phyloP scores from a whole-genome alignment of 2,888 invertebrate species.

The Scaptomyza polygonia region DNA sequence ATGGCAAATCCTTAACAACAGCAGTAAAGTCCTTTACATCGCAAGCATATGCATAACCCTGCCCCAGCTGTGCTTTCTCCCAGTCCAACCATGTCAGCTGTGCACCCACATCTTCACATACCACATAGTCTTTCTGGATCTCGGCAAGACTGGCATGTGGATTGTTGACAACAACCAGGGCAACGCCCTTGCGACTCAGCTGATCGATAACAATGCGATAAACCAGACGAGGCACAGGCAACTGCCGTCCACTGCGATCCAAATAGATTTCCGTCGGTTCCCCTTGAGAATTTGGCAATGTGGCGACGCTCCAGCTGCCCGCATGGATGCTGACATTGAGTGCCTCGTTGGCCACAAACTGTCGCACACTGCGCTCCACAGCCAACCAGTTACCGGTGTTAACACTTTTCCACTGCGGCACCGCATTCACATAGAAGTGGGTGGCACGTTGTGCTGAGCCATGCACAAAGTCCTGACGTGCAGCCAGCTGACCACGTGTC shows the following conservation, averaged over 20 bases:
- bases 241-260: slow-evolving; percentile 63
- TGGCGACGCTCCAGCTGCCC: slow-evolving; percentile 85
- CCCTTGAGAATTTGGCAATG: slow-evolving; percentile 84
- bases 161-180: slow-evolving; percentile 83
- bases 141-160: slow-evolving; percentile 71
- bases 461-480: slow-evolving; percentile 85
- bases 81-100: slow-evolving; percentile 68
- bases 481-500: slow-evolving; percentile 85
- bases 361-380: slow-evolving; percentile 85
- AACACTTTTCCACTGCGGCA: slow-evolving; percentile 86
- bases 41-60: slow-evolving; percentile 73
- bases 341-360: slow-evolving; percentile 81
- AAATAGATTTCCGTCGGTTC: slow-evolving; percentile 81
- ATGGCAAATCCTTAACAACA: slow-evolving; percentile 58
- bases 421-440: slow-evolving; percentile 85
- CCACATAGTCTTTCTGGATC: slow-evolving; percentile 59
- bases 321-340: slow-evolving; percentile 85
- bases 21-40: slow-evolving; percentile 61
- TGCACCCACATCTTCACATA: slow-evolving; percentile 69
- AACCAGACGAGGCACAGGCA: slow-evolving; percentile 85
- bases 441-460: slow-evolving; percentile 85
- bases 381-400: slow-evolving; percentile 86
- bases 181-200: slow-evolving; percentile 67
- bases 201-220: slow-evolving; percentile 86
- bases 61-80: slow-evolving; percentile 46